Evolutionary conservation across 2,113 vertebrate genomes (phyloP).

Genomic region (Callocephalon fimbriatum): DNA sequence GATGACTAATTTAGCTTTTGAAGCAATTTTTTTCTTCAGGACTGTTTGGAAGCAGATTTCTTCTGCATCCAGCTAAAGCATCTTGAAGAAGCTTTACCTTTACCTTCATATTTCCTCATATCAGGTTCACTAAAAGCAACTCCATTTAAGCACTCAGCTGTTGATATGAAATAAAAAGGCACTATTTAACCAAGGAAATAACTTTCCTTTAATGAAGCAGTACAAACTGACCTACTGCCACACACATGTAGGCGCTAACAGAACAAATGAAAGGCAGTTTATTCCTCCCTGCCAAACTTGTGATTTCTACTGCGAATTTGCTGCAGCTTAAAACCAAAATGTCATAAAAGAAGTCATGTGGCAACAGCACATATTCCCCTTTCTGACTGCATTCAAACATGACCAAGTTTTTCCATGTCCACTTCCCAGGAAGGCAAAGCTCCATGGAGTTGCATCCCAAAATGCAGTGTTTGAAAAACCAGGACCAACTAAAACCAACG

Average conservation of each 20-base stretch:
- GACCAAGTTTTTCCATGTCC: background rate
- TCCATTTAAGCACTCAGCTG: background rate
- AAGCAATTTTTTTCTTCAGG: background rate
- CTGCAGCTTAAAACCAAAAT: background rate
- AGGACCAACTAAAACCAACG: background rate
- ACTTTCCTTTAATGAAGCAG: background rate
- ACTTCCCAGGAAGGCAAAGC: background rate
- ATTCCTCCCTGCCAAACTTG: background rate
- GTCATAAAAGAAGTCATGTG: background rate
- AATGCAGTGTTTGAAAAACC: background rate
- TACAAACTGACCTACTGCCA: background rate
- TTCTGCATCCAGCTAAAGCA: background rate
- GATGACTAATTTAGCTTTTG: background rate
- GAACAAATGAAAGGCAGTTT: background rate
- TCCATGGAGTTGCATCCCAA: background rate
- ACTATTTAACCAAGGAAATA: background rate
- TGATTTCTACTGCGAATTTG: background rate
- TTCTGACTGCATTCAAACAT: background rate
- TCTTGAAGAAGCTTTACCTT: background rate
- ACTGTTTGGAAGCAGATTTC: background rate
- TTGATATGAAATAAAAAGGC: background rate
- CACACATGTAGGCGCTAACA: accelerated
- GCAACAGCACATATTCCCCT: background rate
- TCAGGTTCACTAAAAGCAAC: background rate
- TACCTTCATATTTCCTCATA: background rate